Percentiles rank a stretch among this genome's conserved stretches.
These are phyloP conservation scores for Pheucticus melanocephalus DNA, from an alignment of 2,113 vertebrate species.

Conservation along the genomic window DNA sequence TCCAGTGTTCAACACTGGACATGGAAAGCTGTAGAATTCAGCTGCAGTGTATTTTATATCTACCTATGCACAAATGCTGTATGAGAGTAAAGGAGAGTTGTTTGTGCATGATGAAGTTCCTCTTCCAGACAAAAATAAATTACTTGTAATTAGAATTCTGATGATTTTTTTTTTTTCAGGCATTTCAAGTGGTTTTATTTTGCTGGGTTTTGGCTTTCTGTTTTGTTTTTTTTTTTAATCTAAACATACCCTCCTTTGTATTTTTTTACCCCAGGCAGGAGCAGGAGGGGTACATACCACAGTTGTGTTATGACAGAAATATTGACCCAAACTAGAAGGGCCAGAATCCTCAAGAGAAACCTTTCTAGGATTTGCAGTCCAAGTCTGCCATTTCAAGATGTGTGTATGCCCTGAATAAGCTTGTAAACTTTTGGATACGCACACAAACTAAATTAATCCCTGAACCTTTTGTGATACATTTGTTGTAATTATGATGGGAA, in stretches of 20 bases:
- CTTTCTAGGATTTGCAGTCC: background rate
- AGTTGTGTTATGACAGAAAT: background rate
- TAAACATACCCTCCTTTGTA: background rate
- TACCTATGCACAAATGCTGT: background rate
- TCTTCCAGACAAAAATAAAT: background rate
- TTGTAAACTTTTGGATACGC: background rate
- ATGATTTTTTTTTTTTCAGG: background rate
- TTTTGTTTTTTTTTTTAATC: background rate
- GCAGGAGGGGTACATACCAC: background rate
- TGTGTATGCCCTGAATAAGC: background rate
- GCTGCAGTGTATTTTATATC: background rate
- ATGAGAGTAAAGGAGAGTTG: background rate
- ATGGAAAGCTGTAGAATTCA: background rate
- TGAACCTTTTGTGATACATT: background rate
- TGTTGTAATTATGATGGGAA: background rate
- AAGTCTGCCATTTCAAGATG: background rate
- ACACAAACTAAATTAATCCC: background rate
- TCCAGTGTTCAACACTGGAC: background rate
- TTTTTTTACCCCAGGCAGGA: background rate
- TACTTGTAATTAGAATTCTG: background rate
- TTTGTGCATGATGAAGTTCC: background rate
- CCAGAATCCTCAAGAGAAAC: background rate
- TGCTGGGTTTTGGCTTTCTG: background rate
- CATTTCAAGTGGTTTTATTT: background rate
- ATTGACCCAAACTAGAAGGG: background rate